These are phyloP conservation scores for Catotricha subobsoleta DNA, from an alignment of 2,888 invertebrate species.

Conservation along the genomic window DNA sequence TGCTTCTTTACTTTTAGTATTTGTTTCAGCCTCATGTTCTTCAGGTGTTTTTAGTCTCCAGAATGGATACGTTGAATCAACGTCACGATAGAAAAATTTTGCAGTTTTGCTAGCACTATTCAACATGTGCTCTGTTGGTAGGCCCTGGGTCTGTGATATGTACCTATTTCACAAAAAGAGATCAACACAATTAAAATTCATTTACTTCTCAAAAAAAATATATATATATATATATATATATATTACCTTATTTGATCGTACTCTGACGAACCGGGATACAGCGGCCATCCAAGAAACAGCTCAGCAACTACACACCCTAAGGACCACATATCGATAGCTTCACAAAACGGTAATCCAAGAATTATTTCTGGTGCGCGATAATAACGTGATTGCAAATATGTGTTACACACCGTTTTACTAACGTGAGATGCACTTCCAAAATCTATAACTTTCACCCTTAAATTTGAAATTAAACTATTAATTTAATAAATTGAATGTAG, in stretches of 20 bases:
- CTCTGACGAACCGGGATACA: constrained; percentile 97
- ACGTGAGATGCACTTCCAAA: constrained; percentile 99
- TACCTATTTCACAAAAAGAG: constrained; percentile 32
- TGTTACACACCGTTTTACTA: constrained; percentile 98
- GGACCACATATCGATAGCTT: constrained; percentile 99
- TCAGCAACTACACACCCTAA: constrained; percentile 98
- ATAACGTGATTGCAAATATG: constrained; percentile 96
- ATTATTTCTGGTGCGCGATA: constrained; percentile 97
- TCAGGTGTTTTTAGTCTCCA: constrained; percentile 87
- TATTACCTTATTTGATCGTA: constrained; percentile 90
- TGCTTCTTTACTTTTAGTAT: constrained; percentile 97
- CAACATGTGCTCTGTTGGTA: constrained; percentile 96
- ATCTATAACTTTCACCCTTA: constrained; percentile 95
- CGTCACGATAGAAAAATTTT: constrained; percentile 94
- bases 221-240: neutral
- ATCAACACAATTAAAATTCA: neutral
- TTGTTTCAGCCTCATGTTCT: constrained; percentile 94
- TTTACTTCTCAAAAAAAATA: neutral
- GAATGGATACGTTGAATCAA: constrained; percentile 77
- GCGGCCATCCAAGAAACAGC: constrained; percentile 96
- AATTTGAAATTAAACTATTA: constrained; percentile 7
- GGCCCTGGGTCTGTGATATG: constrained; percentile 91
- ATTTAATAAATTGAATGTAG: too few species aligned
- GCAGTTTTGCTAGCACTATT: constrained; percentile 94
- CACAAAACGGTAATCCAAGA: constrained; percentile 93